Base-by-base conservation (phyloP, 1,140 invertebrate genomes). In the Cotesia vestalis region DNA sequence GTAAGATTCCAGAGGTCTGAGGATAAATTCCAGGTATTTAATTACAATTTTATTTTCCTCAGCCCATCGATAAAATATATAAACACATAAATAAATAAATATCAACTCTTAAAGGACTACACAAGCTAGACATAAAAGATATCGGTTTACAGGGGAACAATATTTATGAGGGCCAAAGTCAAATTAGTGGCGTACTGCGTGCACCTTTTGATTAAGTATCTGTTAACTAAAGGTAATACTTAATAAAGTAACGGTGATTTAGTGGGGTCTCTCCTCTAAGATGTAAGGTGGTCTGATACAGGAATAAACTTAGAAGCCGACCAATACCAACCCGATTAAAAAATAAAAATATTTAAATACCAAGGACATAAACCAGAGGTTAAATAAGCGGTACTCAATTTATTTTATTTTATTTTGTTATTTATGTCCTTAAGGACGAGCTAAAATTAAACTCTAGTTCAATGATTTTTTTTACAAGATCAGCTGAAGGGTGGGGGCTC, bases 161-260 rank as follows among this genome's bases (percentile, higher is more conserved):
- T 86, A 87, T 87, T 87, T 87, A 87, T 87, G 83, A 83, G 83
- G 82, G 82, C 84, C 85, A 86, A 87, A 87, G 86, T 87, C 85
- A 86, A 86, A 87, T 87, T 87, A 86, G 86, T 87, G 85, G 86
- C 84, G 84, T 83, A 86, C 83, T 83, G 85, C 83, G 84, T 85
- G 83, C 82, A 86, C 83, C 84, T 86, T 86, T 87, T 86, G 85
- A 87, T 87, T 86, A 87, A 87, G 85, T 87, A 87, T 86, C 85
- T 87, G 85, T 87, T 86, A 87, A 87, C 85, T 84, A 84, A 86
- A 85, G 84, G 84, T 87, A 87, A 87, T 86, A 87, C 85, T 86
- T 87, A 87, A 87, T 87, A 87, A 87, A 86, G 85, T 86, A 87
- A 87, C 85, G 82, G 83, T 87, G 85, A 87, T 86, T 87, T 86